Evolutionary conservation across 2,888 invertebrate species (phyloP), one percentile per base, ranked within the genome.

Genomic region (Lottia gigantea): DNA sequence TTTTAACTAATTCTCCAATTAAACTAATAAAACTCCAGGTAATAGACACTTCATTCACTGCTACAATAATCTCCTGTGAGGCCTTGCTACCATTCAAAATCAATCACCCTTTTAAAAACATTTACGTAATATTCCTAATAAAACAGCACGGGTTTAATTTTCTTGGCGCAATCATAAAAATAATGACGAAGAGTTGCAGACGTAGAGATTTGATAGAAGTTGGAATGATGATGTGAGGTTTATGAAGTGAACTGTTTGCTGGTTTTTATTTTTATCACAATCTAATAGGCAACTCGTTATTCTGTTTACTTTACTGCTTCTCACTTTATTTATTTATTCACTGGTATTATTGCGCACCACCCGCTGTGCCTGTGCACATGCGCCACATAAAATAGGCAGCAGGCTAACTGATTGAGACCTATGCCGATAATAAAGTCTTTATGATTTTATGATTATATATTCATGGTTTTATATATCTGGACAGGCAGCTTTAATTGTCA

Each of bases 61-160:
- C 40, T 40, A 40, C 40, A 40, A 40, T 40, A 3, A 40, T 40
- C 40, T 40, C 40, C 40, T 40, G 40, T 40, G 40, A 40, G 40
- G 40, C 40, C 40, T 40, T 40, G 40, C 40, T 40, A 40, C 40
- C 40, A 40, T 40, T 40, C 40, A 40, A 40, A 40, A 40, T 40
- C 40, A 40, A 40, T 40, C 40, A 40, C 40, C 40, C 40, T 40
- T 40, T 40, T 40, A 23, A 55, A 55, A 55, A 55, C 55, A 11
- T 23, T 55, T 55, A 14, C 55, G 55, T 55, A 55, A 55, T 55
- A 55, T 14, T 1, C 23, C 55, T 23, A 19, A 55, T 55, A 55
- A 55, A 55, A 55, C 55, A 55, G 55, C 55, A 55, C 19, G 55
- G 55, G 23, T 23, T 55, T 55, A 55, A 55, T 55, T 55, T 55